These are phyloP conservation scores for Apamea sordens DNA, from an alignment of 2,888 invertebrate species.

Conservation along the genomic window DNA sequence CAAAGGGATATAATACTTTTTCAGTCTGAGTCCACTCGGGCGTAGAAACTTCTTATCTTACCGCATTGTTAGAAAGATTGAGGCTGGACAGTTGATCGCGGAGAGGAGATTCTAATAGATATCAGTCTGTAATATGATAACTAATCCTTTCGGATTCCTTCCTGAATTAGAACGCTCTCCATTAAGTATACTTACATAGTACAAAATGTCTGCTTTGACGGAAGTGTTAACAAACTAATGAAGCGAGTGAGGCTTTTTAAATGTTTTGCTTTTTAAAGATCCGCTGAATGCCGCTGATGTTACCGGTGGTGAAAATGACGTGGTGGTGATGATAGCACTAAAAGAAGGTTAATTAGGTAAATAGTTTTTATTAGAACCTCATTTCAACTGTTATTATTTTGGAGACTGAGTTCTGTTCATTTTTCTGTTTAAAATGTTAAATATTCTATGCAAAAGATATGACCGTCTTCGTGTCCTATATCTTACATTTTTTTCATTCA, in stretches of 20 bases:
- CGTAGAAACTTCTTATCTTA: neutral
- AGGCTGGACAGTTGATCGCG: neutral
- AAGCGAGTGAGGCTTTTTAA: neutral
- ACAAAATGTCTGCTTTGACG: neutral
- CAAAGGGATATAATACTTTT: neutral
- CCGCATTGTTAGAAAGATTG: neutral
- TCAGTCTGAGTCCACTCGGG: neutral
- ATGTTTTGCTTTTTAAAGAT: neutral
- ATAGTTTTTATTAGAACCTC: conserved; percentile 42
- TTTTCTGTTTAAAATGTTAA: conserved; percentile 77
- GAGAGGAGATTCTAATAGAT: neutral
- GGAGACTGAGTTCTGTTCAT: conserved; percentile 63
- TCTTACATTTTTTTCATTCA: conserved; percentile 71
- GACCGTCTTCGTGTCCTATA: conserved; percentile 75
- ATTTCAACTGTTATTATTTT: conserved; percentile 46
- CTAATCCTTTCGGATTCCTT: too few relatives aligned
- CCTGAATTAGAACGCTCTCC: neutral
- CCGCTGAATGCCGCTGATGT: neutral
- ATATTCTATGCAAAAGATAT: conserved; percentile 76
- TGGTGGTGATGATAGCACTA: conserved; percentile 1
- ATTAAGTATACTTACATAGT: neutral
- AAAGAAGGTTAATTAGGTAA: neutral
- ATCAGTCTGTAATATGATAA: neutral
- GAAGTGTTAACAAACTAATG: neutral
- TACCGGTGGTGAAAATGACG: neutral